Conservation (phyloP, 2,113 vertebrate genomes). For the Petromus typicus region DNA sequence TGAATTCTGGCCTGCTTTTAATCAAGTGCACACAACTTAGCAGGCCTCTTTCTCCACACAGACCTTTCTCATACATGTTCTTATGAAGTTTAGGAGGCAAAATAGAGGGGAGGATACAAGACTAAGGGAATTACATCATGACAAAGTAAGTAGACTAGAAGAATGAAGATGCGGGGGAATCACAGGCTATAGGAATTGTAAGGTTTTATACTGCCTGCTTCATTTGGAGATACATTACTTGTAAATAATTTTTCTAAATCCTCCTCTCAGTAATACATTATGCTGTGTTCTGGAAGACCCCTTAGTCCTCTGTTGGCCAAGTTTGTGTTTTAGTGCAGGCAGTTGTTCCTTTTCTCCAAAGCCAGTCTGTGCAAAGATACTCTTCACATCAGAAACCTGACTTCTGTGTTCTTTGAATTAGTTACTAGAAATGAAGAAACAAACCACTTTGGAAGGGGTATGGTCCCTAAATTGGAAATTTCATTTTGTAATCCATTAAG, state of each 20-base stretch:
- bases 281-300: background rate
- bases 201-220: slow-evolving; percentile 23
- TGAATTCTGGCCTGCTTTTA: background rate
- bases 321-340: background rate
- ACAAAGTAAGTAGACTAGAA: background rate
- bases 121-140: background rate
- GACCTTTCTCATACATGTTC: background rate
- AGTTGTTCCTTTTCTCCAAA: slow-evolving; percentile 4
- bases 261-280: background rate
- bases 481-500: slow-evolving; percentile 14
- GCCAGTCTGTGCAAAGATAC: background rate
- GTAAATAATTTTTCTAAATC: background rate
- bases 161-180: background rate
- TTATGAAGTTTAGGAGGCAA: background rate
- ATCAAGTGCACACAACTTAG: background rate
- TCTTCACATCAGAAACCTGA: background rate
- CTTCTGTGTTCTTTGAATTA: background rate
- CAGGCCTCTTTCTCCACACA: background rate
- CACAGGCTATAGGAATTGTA: background rate
- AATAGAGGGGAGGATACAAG: background rate
- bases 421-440: background rate
- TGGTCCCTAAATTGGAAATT: slow-evolving; percentile 23
- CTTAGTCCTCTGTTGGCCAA: background rate
- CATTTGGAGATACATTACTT: slow-evolving; percentile 1
- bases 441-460: background rate